Conservation (phyloP, 2,888 invertebrate species). For the Synergus laeviventris region DNA sequence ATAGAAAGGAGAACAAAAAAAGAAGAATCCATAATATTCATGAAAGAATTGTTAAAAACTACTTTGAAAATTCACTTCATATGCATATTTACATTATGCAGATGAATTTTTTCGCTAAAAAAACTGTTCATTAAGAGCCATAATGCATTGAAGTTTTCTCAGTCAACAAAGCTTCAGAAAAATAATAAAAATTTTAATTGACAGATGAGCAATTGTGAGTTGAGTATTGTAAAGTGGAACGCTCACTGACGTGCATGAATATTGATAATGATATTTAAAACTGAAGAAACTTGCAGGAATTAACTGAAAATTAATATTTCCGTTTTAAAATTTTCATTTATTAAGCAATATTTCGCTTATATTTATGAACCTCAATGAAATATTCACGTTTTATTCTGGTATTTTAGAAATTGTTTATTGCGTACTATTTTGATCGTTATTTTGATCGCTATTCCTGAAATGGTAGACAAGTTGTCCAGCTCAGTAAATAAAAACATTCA, state of each 20-base stretch:
- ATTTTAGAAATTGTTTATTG: no score
- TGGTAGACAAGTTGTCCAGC: not conserved
- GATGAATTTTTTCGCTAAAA: not conserved
- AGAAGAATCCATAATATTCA: not conserved
- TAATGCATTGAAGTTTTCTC: not conserved
- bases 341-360: not conserved
- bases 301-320: not conserved
- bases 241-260: not conserved
- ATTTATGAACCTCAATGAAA: not conserved
- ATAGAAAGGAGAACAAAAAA: not conserved
- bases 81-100: not conserved
- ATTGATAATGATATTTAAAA: no score
- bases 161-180: not conserved
- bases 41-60: not conserved
- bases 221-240: not conserved
- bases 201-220: no score
- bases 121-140: not conserved
- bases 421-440: no score
- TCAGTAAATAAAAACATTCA: constrained; percentile 22
- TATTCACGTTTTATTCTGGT: no score
- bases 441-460: no score
- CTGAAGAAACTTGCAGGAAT: not conserved
- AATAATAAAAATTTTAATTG: not conserved
- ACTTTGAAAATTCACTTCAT: not conserved
- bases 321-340: not conserved